A percentile compares a stretch with the other conserved stretches of the same genome.
Evolutionary conservation across 2,113 vertebrate genomes (phyloP).

Genomic region (Castor canadensis): DNA sequence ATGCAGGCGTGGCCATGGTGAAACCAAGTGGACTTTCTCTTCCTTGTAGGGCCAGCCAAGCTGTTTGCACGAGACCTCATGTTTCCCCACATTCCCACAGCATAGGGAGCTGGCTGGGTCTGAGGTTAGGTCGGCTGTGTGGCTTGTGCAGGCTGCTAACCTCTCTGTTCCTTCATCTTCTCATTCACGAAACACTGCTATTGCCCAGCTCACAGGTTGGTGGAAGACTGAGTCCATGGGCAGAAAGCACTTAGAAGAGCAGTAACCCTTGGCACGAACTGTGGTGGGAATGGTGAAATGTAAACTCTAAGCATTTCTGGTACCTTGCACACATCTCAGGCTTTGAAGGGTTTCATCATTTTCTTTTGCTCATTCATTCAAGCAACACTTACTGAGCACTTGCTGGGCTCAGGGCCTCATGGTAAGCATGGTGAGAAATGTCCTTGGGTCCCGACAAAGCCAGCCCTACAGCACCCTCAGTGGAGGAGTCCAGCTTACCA

Average conservation of each 20-base stretch:
- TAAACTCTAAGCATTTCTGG: background rate
- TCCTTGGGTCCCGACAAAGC: background rate
- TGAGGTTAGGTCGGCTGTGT: background rate
- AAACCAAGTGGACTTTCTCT: background rate
- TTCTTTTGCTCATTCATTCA: background rate
- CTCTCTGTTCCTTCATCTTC: background rate
- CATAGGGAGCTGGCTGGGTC: background rate
- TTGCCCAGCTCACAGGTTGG: background rate
- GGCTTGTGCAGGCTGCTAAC: background rate
- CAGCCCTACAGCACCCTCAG: background rate
- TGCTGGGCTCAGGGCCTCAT: background rate
- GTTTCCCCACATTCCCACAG: background rate
- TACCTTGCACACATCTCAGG: rapidly evolving
- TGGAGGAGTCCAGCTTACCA: rapidly evolving
- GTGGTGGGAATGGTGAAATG: rapidly evolving
- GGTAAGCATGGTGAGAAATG: background rate
- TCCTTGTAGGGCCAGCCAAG: background rate
- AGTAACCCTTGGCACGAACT: no score
- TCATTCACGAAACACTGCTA: background rate
- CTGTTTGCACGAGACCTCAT: background rate
- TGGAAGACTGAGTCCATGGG: background rate
- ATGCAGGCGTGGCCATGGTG: background rate
- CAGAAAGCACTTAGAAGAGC: background rate
- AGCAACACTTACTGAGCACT: background rate
- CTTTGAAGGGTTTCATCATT: background rate